Evolutionary conservation across 2,797 vertebrate genomes (phyloP), one percentile per base, ranked within the genome.

Genomic region (Cichlasoma orientale): DNA sequence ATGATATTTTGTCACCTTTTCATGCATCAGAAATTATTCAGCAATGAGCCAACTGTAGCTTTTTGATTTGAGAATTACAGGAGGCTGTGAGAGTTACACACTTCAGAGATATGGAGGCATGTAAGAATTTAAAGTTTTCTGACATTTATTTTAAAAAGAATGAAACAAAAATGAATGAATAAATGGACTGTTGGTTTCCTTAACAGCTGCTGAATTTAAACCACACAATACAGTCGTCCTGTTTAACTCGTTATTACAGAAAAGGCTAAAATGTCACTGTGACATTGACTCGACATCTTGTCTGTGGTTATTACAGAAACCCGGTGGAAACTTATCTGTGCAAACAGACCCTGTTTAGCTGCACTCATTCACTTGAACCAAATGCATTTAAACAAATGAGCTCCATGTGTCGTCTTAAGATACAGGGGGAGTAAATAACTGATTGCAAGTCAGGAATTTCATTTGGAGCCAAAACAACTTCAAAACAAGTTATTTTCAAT

Each of bases 61-160:
- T 70, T 66, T 7, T 21, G 31, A 8, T 33, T 33, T 56, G 19
- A 31, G 3, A 38, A 29, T 10, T 47, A 12, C 7, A 47, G n/a
- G 19, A 33, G 19, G 19, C 19, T 3, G 5, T 41, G 21, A 25
- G 5, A 8, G 63, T 56, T 18, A 56, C 33, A 71, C 1, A 31
- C 13, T 13, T 33, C n/a, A 33, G 8, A 38, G 31, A 33, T n/a
- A 27, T 10, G 1, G 23, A 11, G 36, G 23, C 0, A 8, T 38
- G 4, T 16, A 33, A 13, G 9, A 71, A 74, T 33, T 21, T 33
- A 2, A 10, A 8, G 27, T 19, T 73, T 72, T 56, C 21, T 29
- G 25, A 38, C 0, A 47, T 47, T 73, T 50, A 27, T 73, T 31
- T 31, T 6, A 36, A 10, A 36, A 36, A 2, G 33, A 33, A 33